phyloP scores from a whole-genome alignment of 2,113 vertebrate species.

The Petrocephalus microphthalmus region DNA sequence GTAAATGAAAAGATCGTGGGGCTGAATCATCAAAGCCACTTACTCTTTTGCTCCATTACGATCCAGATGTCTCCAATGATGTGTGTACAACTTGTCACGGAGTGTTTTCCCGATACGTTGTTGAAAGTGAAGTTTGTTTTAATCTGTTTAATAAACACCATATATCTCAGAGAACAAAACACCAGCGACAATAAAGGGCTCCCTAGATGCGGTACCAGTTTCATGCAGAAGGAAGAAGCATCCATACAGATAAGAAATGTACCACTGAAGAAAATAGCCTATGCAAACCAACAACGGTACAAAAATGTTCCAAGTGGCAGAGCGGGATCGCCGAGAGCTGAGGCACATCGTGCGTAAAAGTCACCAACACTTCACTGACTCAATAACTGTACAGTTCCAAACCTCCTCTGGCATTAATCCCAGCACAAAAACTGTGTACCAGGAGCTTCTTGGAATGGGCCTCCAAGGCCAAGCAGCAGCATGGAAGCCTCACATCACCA shows the following conservation, averaged over 20 bases:
- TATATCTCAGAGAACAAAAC: conserved; percentile 28
- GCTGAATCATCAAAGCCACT: conserved; percentile 36
- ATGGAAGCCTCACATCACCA: neutral
- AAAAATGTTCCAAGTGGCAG: neutral
- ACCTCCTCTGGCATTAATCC: neutral
- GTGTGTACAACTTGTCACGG: conserved; percentile 40
- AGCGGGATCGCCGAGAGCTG: too few relatives aligned
- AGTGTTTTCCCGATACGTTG: conserved; percentile 39
- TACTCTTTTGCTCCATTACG: conserved; percentile 23
- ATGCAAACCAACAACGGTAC: neutral
- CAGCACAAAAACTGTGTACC: neutral
- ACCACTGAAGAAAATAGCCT: neutral
- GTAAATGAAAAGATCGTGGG: conserved; percentile 30
- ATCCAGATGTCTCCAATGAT: conserved; percentile 41
- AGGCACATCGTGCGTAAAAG: too few relatives aligned
- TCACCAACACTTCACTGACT: neutral
- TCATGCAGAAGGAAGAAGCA: conserved; percentile 3
- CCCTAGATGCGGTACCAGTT: conserved; percentile 5
- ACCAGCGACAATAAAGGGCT: conserved; percentile 27
- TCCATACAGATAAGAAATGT: neutral
- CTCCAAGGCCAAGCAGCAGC: neutral
- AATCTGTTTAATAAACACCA: conserved; percentile 45
- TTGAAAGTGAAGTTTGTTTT: conserved; percentile 42
- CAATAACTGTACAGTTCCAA: neutral
- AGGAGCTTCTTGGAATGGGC: neutral